Evolutionary conservation across 2,888 invertebrate species (phyloP), one percentile per base, ranked within the genome.

Genomic region (Antitype chi): DNA sequence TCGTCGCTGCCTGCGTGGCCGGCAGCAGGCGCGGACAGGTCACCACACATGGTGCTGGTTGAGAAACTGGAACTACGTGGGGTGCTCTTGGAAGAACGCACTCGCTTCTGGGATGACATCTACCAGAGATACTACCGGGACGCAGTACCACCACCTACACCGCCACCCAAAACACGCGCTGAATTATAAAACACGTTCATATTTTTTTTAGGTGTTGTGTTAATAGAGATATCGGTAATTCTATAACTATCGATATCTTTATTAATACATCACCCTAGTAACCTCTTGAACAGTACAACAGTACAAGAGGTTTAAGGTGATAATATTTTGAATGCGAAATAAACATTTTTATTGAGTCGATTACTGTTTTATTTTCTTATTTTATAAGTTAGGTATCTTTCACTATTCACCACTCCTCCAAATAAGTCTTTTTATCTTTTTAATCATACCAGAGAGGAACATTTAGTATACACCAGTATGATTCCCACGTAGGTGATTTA

Each of bases 31-130:
- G 73, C 73, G 0, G 25, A 59, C 32, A 74, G 73, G 49, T 74
- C 73, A 73, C 90, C 90, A 0, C 76, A 91, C 71, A 90, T 91
- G 90, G 85, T 85, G 1, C 71, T 92, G 13, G 86, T 86, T 25
- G 76, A 84, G 23, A 85, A 84, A 9, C 17, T 89, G 62, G 81
- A 89, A 78, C 78, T 92, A 6, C 81, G 81, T 15, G 86, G 73
- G 0, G 74, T 74, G 81, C 76, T 76, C 43, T 59, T 76, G 49
- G 78, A 88, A 57, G 70, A 88, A 59, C 87, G 91, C 25, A 67
- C 78, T 28, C 63, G 52, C 8, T 89, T 91, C 73, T 91, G 90
- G 91, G 87, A 89, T 20, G 70, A 72, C 13, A 88, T 90, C 59
- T 91, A 91, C 53, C 77, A 87, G 20, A 80, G 73, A 70, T 80